Evolutionary conservation across 2,113 vertebrate genomes (phyloP).

Genomic region (Caretta caretta): DNA sequence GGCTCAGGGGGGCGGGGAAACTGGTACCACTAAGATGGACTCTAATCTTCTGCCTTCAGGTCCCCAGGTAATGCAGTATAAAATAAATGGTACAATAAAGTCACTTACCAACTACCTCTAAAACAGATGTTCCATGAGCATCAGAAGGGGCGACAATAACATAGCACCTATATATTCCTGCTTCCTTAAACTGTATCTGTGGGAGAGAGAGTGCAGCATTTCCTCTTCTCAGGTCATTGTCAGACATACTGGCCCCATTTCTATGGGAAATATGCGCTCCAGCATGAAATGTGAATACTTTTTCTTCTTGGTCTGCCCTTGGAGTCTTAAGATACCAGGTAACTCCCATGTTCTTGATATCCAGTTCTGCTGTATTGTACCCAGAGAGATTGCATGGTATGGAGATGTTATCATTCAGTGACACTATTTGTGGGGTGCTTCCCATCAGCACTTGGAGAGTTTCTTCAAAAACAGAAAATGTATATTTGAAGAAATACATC

Average conservation of each 20-base stretch:
- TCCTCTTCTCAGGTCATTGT: not conserved
- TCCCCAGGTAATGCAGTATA: not conserved
- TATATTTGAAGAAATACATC: not conserved
- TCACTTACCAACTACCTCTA: not conserved
- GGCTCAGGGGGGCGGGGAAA: not conserved
- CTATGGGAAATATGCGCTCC: not conserved
- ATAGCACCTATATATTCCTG: not conserved
- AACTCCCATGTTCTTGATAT: not conserved
- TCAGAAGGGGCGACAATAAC: not conserved
- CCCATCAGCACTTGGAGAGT: not conserved
- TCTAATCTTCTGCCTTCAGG: not conserved
- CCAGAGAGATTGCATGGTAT: fast-evolving
- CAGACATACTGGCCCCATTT: not conserved
- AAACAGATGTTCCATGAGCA: not conserved
- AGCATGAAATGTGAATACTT: not conserved
- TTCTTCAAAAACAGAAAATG: not conserved
- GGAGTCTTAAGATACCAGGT: not conserved
- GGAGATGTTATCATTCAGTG: not conserved
- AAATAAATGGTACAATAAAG: not conserved
- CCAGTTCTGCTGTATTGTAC: not conserved
- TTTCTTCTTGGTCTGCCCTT: not conserved
- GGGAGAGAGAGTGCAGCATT: not conserved
- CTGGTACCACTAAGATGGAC: not conserved
- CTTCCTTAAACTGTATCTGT: conserved; percentile 26
- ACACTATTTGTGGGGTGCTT: not conserved